These are phyloP conservation scores for Apostichopus californicus DNA, from an alignment of 35 echinoderm and acorn worm genomes.

Conservation along the genomic window DNA sequence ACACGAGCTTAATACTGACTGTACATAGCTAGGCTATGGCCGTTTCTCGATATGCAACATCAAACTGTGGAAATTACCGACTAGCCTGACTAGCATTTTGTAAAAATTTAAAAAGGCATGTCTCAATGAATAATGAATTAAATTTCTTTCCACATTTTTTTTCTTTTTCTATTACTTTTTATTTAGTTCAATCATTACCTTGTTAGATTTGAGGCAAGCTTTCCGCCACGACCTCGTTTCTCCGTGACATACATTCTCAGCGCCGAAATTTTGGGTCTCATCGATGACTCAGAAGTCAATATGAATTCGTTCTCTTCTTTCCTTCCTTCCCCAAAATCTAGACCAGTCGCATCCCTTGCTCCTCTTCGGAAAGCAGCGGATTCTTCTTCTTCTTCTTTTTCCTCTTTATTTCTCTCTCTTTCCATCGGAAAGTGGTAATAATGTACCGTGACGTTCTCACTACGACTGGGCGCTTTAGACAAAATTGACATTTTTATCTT, in stretches of 20 bases:
- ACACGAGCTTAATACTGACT: too few relatives aligned
- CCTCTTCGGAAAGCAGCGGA: background rate
- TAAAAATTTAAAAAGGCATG: too few relatives aligned
- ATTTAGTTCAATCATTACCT: background rate
- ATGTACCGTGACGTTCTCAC: constrained; percentile 24
- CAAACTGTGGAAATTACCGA: too few relatives aligned
- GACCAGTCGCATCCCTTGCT: background rate
- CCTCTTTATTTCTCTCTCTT: background rate
- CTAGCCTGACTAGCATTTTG: too few relatives aligned
- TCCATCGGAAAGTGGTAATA: constrained; percentile 16
- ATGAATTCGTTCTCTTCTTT: background rate
- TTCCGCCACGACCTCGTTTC: background rate
- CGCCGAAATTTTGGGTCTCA: background rate
- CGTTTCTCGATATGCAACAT: too few relatives aligned
- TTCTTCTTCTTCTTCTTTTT: background rate
- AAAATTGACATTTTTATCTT: constrained; percentile 48
- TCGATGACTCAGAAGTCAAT: constrained; percentile 8
- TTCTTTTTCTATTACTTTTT: too few relatives aligned
- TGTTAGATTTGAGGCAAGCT: background rate
- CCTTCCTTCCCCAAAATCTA: background rate
- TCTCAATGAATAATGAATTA: too few relatives aligned
- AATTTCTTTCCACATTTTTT: too few relatives aligned
- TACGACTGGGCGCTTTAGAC: constrained; percentile 5
- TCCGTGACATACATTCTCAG: background rate
- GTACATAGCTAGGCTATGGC: too few relatives aligned